Evolutionary conservation across 1,140 invertebrate species (phyloP).

Genomic region (Platyscapa corneri): DNA sequence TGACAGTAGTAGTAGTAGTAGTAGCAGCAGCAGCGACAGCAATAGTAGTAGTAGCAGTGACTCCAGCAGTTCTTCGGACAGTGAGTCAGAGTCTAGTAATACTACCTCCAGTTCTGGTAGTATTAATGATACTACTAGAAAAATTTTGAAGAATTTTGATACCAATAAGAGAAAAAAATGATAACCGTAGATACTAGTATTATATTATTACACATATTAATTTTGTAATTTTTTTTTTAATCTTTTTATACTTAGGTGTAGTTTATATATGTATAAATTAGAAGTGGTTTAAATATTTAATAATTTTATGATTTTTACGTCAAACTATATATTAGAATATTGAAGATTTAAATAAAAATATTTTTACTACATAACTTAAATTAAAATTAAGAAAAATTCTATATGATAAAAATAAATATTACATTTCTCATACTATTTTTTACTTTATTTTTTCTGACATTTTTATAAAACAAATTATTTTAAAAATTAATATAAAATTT

Average conservation of each 20-base stretch:
- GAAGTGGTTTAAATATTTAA: background rate
- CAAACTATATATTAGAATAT: background rate
- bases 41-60: slow-evolving; percentile 50
- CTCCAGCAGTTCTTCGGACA: slow-evolving; percentile 46
- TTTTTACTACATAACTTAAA: background rate
- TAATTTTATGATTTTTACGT: background rate
- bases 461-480: too few relatives aligned
- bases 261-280: background rate
- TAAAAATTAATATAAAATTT: too few relatives aligned
- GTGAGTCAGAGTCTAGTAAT: slow-evolving; percentile 49
- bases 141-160: background rate
- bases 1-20: slow-evolving; percentile 56
- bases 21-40: slow-evolving; percentile 51
- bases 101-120: slow-evolving; percentile 42
- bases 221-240: background rate
- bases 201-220: background rate
- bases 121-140: slow-evolving; percentile 29
- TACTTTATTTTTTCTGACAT: too few relatives aligned
- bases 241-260: background rate
- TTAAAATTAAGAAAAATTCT: background rate
- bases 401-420: too few relatives aligned
- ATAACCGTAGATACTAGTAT: background rate
- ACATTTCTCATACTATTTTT: background rate
- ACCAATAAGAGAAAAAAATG: slow-evolving; percentile 38
- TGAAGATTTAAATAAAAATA: background rate